Conservation (phyloP, 2,113 vertebrate species). For the Solea solea region DNA sequence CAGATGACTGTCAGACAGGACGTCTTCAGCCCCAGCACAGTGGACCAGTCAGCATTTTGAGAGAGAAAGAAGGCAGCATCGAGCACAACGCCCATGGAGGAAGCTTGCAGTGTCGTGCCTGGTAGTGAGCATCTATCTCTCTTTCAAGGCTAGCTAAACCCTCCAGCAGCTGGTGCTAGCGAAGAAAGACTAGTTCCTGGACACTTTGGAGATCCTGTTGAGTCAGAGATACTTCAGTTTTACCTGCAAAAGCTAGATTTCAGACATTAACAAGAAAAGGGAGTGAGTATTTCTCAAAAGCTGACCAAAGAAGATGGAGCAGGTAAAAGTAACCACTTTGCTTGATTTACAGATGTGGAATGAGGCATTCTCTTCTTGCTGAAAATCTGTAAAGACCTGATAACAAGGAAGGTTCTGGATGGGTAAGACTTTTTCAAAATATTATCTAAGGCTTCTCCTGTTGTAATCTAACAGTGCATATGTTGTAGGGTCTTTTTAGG, state of each 20-base stretch:
- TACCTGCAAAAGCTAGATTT: conserved; percentile 88
- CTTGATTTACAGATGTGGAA: conserved; percentile 98
- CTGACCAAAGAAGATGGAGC: conserved; percentile 85
- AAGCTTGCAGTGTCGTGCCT: conserved; percentile 90
- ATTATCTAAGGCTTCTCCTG: conserved; percentile 62
- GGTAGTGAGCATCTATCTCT: conserved; percentile 90
- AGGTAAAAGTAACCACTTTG: conserved; percentile 95
- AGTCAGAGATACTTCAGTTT: conserved; percentile 92
- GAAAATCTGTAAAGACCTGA: conserved; percentile 92
- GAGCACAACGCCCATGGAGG: conserved; percentile 89
- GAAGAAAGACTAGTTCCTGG: conserved; percentile 97
- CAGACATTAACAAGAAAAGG: conserved; percentile 92
- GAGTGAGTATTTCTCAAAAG: conserved; percentile 93
- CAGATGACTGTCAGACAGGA: conserved; percentile 93
- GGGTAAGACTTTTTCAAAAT: conserved; percentile 89
- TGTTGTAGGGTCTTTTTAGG: conserved; percentile 28
- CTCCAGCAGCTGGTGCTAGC: conserved; percentile 89
- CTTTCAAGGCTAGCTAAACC: conserved; percentile 92
- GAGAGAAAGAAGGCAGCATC: conserved; percentile 92
- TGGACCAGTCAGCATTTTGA: conserved; percentile 96
- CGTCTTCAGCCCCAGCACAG: conserved; percentile 91
- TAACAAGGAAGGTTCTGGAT: conserved; percentile 92
- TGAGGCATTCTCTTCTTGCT: conserved; percentile 88
- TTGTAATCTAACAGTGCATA: conserved; percentile 33
- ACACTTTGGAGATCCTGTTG: conserved; percentile 89